These are phyloP conservation scores for Oscarella lobularis DNA, from an alignment of 37 sponge, comb jelly and placozoan genomes.

Conservation along the genomic window DNA sequence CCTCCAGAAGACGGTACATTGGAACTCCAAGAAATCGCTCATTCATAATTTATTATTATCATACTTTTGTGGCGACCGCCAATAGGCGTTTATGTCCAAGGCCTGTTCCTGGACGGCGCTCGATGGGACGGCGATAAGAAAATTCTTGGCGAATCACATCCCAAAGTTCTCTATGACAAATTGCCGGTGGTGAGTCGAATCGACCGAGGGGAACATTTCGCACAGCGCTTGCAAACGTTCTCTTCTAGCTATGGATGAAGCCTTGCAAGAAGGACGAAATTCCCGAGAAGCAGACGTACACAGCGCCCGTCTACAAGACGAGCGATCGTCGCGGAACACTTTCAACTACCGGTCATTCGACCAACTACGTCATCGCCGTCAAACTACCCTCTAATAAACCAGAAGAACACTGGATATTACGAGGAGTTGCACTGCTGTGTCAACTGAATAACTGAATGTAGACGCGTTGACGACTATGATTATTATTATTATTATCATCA, in stretches of 20 bases:
- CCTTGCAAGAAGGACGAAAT: constrained; percentile 86
- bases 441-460: constrained; percentile 84
- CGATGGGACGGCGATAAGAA: constrained; percentile 86
- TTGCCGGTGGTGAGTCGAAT: constrained; percentile 84
- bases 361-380: constrained; percentile 96
- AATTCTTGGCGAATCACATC: constrained; percentile 83
- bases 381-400: constrained; percentile 85
- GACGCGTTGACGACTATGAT: not conserved
- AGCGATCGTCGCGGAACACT: constrained; percentile 94
- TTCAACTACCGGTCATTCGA: constrained; percentile 99
- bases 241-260: constrained; percentile 81
- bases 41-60: no score
- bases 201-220: not conserved
- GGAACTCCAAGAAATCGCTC: no score
- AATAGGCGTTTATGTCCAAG: constrained; percentile 85
- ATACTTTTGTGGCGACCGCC: no score
- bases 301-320: constrained; percentile 92
- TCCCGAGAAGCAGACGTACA: constrained; percentile 62
- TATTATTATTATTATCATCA: not conserved
- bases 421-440: constrained; percentile 96
- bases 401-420: constrained; percentile 91
- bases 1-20: constrained; percentile 91
- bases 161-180: constrained; percentile 85
- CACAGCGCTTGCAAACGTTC: not conserved
- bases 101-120: constrained; percentile 94